These are phyloP conservation scores for Cryptotermes secundus DNA, from an alignment of 1,140 invertebrate species.

Conservation along the genomic window DNA sequence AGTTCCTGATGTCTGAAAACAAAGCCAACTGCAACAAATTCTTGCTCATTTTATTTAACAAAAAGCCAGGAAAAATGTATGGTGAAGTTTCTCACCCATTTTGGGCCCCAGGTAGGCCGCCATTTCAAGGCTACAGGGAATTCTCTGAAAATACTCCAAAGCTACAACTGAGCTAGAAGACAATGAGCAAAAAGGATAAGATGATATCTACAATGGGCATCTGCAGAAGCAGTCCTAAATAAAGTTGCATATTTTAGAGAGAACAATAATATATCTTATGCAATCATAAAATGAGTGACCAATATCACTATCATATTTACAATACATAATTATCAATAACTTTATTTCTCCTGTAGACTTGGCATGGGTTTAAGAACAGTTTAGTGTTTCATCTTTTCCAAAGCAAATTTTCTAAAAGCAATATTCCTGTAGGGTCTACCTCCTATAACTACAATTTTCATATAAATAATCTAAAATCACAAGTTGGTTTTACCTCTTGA, in stretches of 20 bases:
- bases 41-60: conserved; percentile 38
- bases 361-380: conserved; percentile 23
- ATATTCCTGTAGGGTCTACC: conserved; percentile 27
- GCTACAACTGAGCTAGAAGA: too few relatives aligned
- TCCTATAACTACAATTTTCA: conserved; percentile 34
- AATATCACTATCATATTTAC: conserved; percentile 9
- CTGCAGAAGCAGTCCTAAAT: too few relatives aligned
- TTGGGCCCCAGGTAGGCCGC: conserved; percentile 1
- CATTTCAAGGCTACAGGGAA: conserved; percentile 29
- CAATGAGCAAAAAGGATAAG: too few relatives aligned
- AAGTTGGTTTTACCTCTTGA: conserved; percentile 34
- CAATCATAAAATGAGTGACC: neutral
- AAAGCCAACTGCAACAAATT: conserved; percentile 35
- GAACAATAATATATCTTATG: neutral
- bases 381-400: conserved; percentile 27
- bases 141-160: too few relatives aligned
- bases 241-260: too few relatives aligned
- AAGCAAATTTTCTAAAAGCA: conserved; percentile 36
- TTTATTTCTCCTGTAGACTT: conserved; percentile 33
- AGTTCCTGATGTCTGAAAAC: neutral
- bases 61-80: conserved; percentile 35
- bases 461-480: conserved; percentile 38
- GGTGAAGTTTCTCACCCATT: neutral
- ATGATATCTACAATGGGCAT: too few relatives aligned
- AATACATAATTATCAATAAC: neutral